phyloP scores from a whole-genome alignment of 2,888 invertebrate genomes.

The Dysmachus trigonus region DNA sequence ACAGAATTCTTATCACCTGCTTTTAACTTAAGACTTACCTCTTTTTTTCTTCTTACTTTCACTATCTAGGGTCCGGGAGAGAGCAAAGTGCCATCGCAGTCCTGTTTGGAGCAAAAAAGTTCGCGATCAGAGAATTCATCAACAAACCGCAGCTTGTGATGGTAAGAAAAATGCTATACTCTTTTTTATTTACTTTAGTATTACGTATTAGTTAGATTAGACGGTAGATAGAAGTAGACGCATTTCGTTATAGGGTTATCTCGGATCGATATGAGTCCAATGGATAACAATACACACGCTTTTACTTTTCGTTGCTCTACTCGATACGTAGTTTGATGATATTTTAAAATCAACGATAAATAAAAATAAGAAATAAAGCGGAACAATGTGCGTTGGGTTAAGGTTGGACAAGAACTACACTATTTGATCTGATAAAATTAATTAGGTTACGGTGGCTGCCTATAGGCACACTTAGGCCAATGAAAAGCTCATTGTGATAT shows the following conservation, averaged over 20 bases:
- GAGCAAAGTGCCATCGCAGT: conserved; percentile 61
- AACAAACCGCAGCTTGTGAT: conserved; percentile 60
- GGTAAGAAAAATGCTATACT: conserved; percentile 55
- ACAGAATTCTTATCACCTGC: conserved; percentile 5
- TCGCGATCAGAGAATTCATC: conserved; percentile 61
- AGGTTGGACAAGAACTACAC: too few relatives aligned
- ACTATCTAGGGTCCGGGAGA: conserved; percentile 60
- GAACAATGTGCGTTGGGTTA: too few relatives aligned
- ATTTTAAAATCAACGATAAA: too few relatives aligned
- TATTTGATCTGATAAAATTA: too few relatives aligned
- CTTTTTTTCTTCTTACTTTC: background rate
- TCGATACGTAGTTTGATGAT: background rate
- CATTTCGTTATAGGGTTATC: background rate
- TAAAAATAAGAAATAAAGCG: too few relatives aligned
- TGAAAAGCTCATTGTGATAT: too few relatives aligned
- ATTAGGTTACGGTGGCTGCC: too few relatives aligned
- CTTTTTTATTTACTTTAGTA: background rate
- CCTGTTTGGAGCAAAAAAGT: conserved; percentile 64
- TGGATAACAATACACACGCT: background rate
- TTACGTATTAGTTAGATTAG: background rate
- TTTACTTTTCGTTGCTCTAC: background rate
- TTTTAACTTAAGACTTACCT: background rate
- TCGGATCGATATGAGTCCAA: background rate
- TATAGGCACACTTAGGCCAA: too few relatives aligned
- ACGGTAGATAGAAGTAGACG: too few relatives aligned